Conservation (phyloP, 2,888 invertebrate genomes). For the Epirrhoe alternata region DNA sequence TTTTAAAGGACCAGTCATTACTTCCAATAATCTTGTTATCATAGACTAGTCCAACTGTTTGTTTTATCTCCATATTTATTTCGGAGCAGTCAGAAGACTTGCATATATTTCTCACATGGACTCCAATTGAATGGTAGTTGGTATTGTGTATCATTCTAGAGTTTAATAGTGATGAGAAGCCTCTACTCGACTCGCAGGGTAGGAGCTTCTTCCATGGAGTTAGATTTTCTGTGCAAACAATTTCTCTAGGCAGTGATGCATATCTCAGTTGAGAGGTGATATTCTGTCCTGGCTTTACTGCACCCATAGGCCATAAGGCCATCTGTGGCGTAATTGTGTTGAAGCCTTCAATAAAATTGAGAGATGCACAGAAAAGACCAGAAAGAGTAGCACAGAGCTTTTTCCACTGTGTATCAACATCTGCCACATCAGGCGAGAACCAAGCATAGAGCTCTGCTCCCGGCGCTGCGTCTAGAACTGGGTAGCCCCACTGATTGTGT, state of each 20-base stretch:
- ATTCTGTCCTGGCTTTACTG: conserved; percentile 76
- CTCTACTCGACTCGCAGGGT: conserved; percentile 96
- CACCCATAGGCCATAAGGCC: conserved; percentile 91
- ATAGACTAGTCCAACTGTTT: conserved; percentile 95
- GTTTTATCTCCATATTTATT: conserved; percentile 91
- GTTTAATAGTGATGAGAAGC: conserved; percentile 94
- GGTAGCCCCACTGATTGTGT: conserved; percentile 97
- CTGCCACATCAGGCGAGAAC: conserved; percentile 89
- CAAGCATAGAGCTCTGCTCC: conserved; percentile 98
- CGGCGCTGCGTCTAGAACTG: conserved; percentile 94
- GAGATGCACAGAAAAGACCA: conserved; percentile 97
- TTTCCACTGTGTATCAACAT: conserved; percentile 94
- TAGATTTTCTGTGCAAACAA: conserved; percentile 99
- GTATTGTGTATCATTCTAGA: conserved; percentile 96
- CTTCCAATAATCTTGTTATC: conserved; percentile 89
- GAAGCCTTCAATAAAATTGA: conserved; percentile 95
- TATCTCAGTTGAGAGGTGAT: conserved; percentile 88
- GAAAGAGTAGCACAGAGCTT: conserved; percentile 95
- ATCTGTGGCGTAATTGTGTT: conserved; percentile 94
- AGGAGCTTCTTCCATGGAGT: conserved; percentile 99
- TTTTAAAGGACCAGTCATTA: conserved; percentile 94
- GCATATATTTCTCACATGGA: conserved; percentile 94
- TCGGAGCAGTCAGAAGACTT: conserved; percentile 83
- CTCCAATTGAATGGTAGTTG: conserved; percentile 95
- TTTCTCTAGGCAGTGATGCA: conserved; percentile 97